Evolutionary conservation across 2,113 vertebrate genomes (phyloP), one percentile per base, ranked within the genome.

Genomic region (Ahaetulla prasina): DNA sequence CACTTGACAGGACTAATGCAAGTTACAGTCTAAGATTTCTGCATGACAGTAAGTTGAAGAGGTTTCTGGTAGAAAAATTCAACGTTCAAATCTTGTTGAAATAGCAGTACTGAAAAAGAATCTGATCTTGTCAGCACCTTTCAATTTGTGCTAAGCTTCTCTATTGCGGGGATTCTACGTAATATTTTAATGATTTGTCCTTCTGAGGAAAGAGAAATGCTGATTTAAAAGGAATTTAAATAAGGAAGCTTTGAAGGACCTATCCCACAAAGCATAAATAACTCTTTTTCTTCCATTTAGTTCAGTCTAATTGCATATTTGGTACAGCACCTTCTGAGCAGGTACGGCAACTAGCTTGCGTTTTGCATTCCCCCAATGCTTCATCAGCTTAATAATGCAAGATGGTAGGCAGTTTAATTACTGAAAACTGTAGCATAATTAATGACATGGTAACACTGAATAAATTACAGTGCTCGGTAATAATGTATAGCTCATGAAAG

Each of bases 391-490:
- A 91, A 93, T 93, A 91, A 91, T 91, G 90, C 92, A 91, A 91
- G 90, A 60, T 85, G 86, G 89, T 93, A 91, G 86, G 90, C 90
- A 93, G 90, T 91, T 91, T 93, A 93, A 91, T 91, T 93, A 91
- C 92, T 91, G 92, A 93, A 93, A 93, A 93, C 92, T 92, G 92
- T 92, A 90, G 92, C 92, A 92, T 89, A 92, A 92, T 92, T 92
- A 92, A 92, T 92, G 88, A 63, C 63, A 60, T 85, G 23, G 92
- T 91, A 91, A 50, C 92, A 22, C 57, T 55, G 89, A 93, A 80
- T 88, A 93, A 93, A 93, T 93, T 88, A 88, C 63, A 84, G 89
- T 23, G 63, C 91, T 90, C 53, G 1, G 53, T 91, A 86, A 90
- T 87, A 93, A 91, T 88, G 89, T 84, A 50, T 91, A 55, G 85